Evolutionary conservation across 2,888 invertebrate genomes (phyloP).

Genomic region (Nymphalis urticae): DNA sequence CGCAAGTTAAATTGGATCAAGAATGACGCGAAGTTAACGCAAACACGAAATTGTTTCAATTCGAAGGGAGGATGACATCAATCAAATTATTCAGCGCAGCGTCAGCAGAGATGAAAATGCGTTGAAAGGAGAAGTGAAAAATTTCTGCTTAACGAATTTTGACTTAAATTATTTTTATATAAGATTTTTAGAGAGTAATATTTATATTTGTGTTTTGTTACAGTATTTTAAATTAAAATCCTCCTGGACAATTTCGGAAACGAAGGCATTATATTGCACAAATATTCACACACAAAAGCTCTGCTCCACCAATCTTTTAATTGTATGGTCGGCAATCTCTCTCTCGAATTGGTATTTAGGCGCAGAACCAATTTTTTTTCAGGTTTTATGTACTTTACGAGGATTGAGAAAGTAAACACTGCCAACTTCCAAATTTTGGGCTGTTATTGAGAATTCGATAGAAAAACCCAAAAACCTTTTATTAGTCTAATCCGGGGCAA

Average conservation of each 20-base stretch:
- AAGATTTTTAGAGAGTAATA: background rate
- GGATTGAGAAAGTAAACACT: no score
- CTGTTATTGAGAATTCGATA: no score
- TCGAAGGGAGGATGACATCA: slow-evolving; percentile 20
- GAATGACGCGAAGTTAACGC: slow-evolving; percentile 21
- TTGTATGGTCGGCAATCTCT: no score
- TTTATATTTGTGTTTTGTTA: background rate
- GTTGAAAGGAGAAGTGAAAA: slow-evolving; percentile 1
- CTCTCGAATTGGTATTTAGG: no score
- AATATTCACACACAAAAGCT: background rate
- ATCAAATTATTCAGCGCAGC: slow-evolving; percentile 19
- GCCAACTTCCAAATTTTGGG: no score
- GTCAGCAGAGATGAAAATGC: slow-evolving; percentile 7
- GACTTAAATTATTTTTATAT: background rate
- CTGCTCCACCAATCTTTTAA: background rate
- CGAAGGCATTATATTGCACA: no score
- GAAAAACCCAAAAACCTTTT: no score
- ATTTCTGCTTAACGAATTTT: background rate
- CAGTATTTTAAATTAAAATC: background rate
- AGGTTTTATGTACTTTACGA: no score
- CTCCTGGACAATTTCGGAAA: no score
- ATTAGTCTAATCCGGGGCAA: no score
- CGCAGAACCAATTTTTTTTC: no score
- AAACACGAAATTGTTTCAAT: slow-evolving; percentile 28
- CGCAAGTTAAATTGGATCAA: slow-evolving; percentile 29